Base-by-base conservation (phyloP, 2,888 invertebrate genomes). In the Nemotelus nigrinus region DNA sequence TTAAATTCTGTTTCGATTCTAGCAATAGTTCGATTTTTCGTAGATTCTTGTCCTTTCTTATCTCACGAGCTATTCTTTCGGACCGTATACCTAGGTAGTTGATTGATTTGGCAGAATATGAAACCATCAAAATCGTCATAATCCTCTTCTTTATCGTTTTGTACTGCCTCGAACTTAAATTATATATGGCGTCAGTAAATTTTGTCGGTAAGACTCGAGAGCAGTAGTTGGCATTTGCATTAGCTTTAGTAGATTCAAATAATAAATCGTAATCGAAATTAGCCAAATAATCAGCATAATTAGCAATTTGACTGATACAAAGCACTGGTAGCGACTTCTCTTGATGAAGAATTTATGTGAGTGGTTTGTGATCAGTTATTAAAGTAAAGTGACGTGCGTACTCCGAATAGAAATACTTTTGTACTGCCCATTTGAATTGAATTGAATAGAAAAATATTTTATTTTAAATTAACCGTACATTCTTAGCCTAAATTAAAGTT, bases 101-200 rank as follows among this genome's bases (percentile, higher is more conserved):
- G 80, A 7, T 80, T 71, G 53, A 80, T 76, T 77, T 80, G 80
- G 1, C 77, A 53, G 41, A 78, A 2, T 43, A 80, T 57, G 58
- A 80, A 81, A 7, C 63, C 41, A 67, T 80, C 80, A n/a, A 80
- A 80, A n/a, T 63, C 65, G 65, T 78, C 25, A 25, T 25, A 25
- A 25, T 25, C 25, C 78, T n/a, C 68, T 57, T 48, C 79, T 78
- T 10, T 65, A 45, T 45, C 48, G 58, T 80, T 39, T 43, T 39
- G 8, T 45, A 10, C 8, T 45, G 5, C 10, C 10, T 10, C 10
- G 10, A 5, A 25, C 25, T 57, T 57, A 25, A 57, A 57, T 2
- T n/a, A 47, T 3, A 2, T 10, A 3, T 2, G 58, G 71, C 50
- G 25, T 25, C 25, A 25, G 25, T 25, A 25, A 25, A 25, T 25